phyloP scores from a whole-genome alignment of 2,888 invertebrate species.

The Mimas tiliae region DNA sequence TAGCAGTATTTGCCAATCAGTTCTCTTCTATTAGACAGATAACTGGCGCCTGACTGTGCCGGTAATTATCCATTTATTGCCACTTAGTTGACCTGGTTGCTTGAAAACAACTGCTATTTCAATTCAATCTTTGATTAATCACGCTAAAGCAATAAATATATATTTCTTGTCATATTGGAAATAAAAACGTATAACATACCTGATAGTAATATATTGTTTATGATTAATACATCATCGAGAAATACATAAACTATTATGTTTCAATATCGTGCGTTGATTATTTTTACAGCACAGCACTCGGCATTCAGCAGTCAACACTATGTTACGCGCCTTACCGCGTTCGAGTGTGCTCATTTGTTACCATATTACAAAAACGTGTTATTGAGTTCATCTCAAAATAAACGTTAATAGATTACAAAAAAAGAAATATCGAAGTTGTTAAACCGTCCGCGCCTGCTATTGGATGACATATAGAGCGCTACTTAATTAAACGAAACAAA shows the following conservation, averaged over 20 bases:
- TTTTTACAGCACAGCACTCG: background rate
- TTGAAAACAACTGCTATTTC: constrained; percentile 36
- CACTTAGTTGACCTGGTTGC: constrained; percentile 61
- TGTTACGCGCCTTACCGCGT: background rate
- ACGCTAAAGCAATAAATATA: constrained; percentile 6
- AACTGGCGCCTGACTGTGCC: constrained; percentile 52
- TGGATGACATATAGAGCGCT: constrained; percentile 23
- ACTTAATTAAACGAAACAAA: constrained; percentile 30
- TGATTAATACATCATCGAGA: background rate
- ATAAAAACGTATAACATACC: background rate
- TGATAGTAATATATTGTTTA: background rate
- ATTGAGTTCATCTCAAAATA: constrained; percentile 21
- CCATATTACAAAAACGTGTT: constrained; percentile 18
- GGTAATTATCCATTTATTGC: constrained; percentile 62
- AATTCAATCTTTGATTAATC: constrained; percentile 24
- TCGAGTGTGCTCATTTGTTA: background rate
- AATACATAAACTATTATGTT: no score
- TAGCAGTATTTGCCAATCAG: constrained; percentile 46
- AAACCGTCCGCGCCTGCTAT: background rate
- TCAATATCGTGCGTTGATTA: no score
- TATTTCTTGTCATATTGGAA: background rate
- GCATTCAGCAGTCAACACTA: background rate
- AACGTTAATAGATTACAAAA: constrained; percentile 23
- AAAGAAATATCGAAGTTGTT: constrained; percentile 17
- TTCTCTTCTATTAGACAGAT: constrained; percentile 48